Conservation (phyloP, 2,113 vertebrate genomes). For the Loxodonta africana region DNA sequence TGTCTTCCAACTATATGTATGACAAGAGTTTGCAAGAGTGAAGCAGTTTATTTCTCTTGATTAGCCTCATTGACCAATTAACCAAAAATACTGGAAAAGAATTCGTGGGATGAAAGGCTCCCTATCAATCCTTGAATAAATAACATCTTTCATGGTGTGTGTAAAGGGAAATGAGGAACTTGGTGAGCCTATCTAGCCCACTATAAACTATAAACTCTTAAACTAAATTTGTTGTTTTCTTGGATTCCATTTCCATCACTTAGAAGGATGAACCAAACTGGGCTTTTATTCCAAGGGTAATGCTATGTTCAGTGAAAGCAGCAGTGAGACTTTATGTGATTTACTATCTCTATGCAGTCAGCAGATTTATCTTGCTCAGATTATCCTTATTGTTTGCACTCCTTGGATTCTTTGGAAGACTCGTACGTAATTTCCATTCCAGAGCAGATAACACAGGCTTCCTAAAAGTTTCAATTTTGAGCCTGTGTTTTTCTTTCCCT, state of each 20-base stretch:
- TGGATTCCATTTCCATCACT: neutral
- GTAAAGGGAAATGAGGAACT: constrained; percentile 1
- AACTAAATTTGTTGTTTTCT: neutral
- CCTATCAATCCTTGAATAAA: neutral
- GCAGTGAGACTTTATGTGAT: constrained; percentile 43
- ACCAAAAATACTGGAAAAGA: neutral
- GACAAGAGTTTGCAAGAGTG: neutral
- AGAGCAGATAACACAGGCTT: constrained; percentile 39
- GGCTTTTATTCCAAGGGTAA: constrained; percentile 14
- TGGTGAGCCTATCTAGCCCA: neutral
- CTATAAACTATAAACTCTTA: neutral
- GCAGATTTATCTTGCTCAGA: constrained; percentile 57
- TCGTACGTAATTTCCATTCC: constrained; percentile 53
- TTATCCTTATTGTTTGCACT: constrained; percentile 50
- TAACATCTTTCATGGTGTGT: neutral
- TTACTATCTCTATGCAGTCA: constrained; percentile 41
- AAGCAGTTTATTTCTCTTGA: constrained; percentile 38
- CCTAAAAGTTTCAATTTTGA: constrained; percentile 59
- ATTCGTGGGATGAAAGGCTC: neutral
- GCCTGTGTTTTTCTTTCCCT: constrained; percentile 60
- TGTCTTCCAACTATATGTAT: neutral
- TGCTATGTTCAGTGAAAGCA: neutral
- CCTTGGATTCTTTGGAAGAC: constrained; percentile 62
- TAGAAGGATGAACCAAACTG: neutral
- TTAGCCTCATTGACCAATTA: constrained; percentile 22